Evolutionary conservation across 2,888 invertebrate genomes (phyloP), one percentile per base, ranked within the genome.

Genomic region (Lingula anatina): DNA sequence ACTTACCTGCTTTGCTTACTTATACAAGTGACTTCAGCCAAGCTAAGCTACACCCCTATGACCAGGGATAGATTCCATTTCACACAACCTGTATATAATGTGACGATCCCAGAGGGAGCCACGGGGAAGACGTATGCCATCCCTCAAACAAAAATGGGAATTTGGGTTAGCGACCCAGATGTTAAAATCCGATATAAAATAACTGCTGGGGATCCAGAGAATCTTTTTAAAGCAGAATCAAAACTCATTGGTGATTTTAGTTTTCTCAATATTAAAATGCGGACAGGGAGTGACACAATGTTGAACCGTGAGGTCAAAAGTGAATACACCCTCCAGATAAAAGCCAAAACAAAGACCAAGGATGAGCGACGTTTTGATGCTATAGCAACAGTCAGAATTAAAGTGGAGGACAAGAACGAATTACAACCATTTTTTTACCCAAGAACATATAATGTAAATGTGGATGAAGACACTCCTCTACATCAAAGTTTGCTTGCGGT

Each of bases 391-490:
- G 87, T 94, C 12, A 78, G 84, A 27, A 59, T 75, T 9, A 60
- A 55, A 38, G 70, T 80, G 9, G 54, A 66, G 31, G 79, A 79
- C 61, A 59, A 69, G 43, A 79, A 79, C 57, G 96, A 96, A 77
- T 84, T 95, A 58, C 90, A 87, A 75, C 97, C 97, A 36, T 81
- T 96, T 28, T 97, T 97, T 80, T 90, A 89, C 74, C 89, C 90
- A 24, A 87, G 86, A 44, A 87, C 88, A 60, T 96, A 96, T 78
- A 87, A 87, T 68, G 86, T 86, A 42, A 84, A 84, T n/a, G 86
- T 96, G 38, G 84, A 86, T 23, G 95, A 95, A 77, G 93, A 95
- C 75, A 86, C 87, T 51, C 86, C 90, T 12, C 79, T 91, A 50
- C 90, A 94, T 77, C 83, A 85, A 49, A 89, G 87, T 73, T 83